Evolutionary conservation across 1,140 invertebrate species (phyloP).

Genomic region (Leguminivora glycinivorella): DNA sequence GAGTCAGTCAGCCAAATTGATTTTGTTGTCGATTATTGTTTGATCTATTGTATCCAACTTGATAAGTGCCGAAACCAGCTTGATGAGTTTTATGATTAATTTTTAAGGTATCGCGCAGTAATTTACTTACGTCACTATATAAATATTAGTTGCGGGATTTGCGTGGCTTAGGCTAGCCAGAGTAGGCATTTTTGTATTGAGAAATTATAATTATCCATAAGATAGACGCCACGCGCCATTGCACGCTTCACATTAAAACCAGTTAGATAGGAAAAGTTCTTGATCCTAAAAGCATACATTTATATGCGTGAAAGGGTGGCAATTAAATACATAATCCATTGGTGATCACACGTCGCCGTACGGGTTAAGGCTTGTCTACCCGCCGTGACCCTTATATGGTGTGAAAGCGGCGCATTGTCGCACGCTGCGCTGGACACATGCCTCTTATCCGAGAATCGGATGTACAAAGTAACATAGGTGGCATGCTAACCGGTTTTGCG

Average conservation of each 20-base stretch:
- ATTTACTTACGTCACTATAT: background rate
- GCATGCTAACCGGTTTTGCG: background rate
- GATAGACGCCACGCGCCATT: too few relatives aligned
- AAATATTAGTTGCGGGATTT: too few relatives aligned
- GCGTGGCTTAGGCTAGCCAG: too few relatives aligned
- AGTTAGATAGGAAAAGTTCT: background rate
- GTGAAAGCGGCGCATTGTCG: slow-evolving; percentile 73
- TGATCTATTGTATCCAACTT: slow-evolving; percentile 19
- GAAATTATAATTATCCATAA: too few relatives aligned
- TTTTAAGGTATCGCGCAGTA: background rate
- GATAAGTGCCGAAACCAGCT: background rate
- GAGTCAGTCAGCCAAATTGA: slow-evolving; percentile 39
- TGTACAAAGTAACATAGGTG: slow-evolving; percentile 11
- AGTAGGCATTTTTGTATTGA: too few relatives aligned
- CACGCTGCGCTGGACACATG: slow-evolving; percentile 33
- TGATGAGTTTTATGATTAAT: background rate
- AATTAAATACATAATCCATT: slow-evolving; percentile 72
- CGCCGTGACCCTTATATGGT: slow-evolving; percentile 62
- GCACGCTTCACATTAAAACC: background rate
- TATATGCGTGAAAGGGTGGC: slow-evolving; percentile 51
- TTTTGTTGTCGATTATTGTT: slow-evolving; percentile 24
- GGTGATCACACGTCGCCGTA: slow-evolving; percentile 50
- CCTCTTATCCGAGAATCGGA: slow-evolving; percentile 22
- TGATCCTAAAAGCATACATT: slow-evolving; percentile 36
- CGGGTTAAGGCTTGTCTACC: slow-evolving; percentile 68